Evolutionary conservation across 2,797 vertebrate genomes (phyloP), one percentile per base, ranked within the genome.

Genomic region (Mus minutoides): DNA sequence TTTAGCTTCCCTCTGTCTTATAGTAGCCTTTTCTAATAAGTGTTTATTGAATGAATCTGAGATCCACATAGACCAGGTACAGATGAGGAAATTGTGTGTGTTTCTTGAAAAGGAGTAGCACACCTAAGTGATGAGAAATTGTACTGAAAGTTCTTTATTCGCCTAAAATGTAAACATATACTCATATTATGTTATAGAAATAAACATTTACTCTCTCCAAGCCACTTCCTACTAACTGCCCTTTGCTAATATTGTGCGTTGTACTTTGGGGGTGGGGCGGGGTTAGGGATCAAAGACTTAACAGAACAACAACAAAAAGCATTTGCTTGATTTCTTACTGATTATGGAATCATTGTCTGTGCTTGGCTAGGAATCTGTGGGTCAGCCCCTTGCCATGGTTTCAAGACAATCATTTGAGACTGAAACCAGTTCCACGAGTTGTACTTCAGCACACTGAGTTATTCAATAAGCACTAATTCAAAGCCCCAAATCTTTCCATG

Each of bases 321-420:
- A 54, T 19, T 92, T 85, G 29, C 19, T 24, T 89, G 94, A 96
- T 31, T 92, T 75, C 37, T 95, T 95, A 52, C 40, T 96, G 97
- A 94, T 94, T 96, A 97, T 88, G 94, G 95, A 96, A 92, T 94
- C 40, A 76, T 91, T 80, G 31, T 90, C 97, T 95, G 58, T 87
- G 26, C n/a, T 4, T 56, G 13, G 69, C 67, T 95, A 92, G 92
- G 91, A 91, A 91, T 97, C 78, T 96, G n/a, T 83, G 95, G 91
- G 71, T 97, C 92, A 90, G 76, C 73, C 95, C 79, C 67, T 60
- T 88, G 78, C 95, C 76, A n/a, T 90, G 89, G 92, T 93, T 97
- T 97, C 94, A 95, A 96, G 96, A 91, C 69, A 94, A 92, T 92
- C 96, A 94, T 97, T 86, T 95, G 97, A 97, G 92, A 96, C 64